phyloP scores from a whole-genome alignment of 1,140 invertebrate species.

The Cecropterus lyciades region DNA sequence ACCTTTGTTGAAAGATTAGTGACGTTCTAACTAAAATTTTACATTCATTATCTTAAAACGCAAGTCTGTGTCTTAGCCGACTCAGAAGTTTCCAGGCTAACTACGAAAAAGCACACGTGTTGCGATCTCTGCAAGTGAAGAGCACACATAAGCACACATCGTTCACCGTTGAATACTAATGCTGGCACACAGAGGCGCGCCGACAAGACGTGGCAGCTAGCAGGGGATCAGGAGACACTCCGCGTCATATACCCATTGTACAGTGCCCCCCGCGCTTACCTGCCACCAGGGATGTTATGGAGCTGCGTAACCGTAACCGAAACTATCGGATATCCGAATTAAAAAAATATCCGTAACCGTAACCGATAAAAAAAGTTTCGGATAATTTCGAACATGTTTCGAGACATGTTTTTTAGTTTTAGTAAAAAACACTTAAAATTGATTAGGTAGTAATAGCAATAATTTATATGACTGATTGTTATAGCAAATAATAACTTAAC shows the following conservation, averaged over 20 bases:
- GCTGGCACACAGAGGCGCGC: slow-evolving; percentile 14
- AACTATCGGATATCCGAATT: too few species aligned
- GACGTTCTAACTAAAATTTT: slow-evolving; percentile 1
- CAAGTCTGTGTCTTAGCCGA: slow-evolving; percentile 2
- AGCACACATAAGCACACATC: slow-evolving; percentile 13
- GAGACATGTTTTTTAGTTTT: too few species aligned
- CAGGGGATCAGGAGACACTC: slow-evolving; percentile 43
- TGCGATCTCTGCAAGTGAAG: slow-evolving; percentile 3
- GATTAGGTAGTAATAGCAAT: too few species aligned
- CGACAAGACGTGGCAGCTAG: slow-evolving; percentile 27
- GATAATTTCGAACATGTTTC: too few species aligned
- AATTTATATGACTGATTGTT: too few species aligned
- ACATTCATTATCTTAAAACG: slow-evolving; percentile 17
- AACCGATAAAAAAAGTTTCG: too few species aligned
- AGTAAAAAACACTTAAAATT: too few species aligned
- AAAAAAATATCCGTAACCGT: too few species aligned
- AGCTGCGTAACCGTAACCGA: too few species aligned
- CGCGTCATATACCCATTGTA: slow-evolving; percentile 60
- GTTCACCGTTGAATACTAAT: slow-evolving; percentile 19
- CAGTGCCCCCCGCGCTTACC: slow-evolving; percentile 51
- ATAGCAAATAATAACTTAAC: too few species aligned
- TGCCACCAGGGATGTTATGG: too few species aligned
- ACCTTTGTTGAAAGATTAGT: not conserved
- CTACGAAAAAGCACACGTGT: slow-evolving; percentile 23
- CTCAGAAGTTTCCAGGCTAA: slow-evolving; percentile 13